A percentile compares a stretch with the other conserved stretches of the same genome.
These are phyloP conservation scores for Colossoma macropomum DNA, from an alignment of 2,113 vertebrate species.

Conservation along the genomic window DNA sequence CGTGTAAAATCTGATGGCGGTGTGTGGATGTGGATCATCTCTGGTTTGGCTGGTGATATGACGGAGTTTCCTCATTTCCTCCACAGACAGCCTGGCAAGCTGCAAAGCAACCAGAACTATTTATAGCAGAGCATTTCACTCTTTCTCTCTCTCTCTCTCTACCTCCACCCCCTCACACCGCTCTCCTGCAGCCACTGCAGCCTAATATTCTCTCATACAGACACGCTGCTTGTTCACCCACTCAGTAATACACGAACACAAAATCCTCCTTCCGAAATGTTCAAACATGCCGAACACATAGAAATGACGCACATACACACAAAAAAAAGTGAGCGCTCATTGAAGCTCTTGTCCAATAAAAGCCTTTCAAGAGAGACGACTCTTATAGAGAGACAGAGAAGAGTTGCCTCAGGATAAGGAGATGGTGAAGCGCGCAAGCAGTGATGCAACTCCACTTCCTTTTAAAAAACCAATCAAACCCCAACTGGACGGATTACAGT, in stretches of 20 bases:
- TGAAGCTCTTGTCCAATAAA: constrained; percentile 36
- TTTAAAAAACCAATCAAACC: constrained; percentile 23
- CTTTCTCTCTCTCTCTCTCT: constrained; percentile 35
- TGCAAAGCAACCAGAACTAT: constrained; percentile 55
- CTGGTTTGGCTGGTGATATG: constrained; percentile 13
- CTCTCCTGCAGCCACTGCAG: constrained; percentile 11
- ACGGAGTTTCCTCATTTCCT: constrained; percentile 34
- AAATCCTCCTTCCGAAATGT: neutral
- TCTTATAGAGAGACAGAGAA: constrained; percentile 30
- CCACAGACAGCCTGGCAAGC: constrained; percentile 33
- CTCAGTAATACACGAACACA: neutral
- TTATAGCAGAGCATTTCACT: constrained; percentile 41
- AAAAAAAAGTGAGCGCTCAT: constrained; percentile 22
- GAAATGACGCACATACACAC: constrained; percentile 16
- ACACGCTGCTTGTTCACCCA: neutral
- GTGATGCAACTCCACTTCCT: constrained; percentile 37
- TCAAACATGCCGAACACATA: neutral
- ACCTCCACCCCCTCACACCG: constrained; percentile 12
- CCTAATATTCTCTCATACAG: constrained; percentile 19
- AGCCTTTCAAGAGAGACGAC: constrained; percentile 45
- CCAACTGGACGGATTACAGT: too few species aligned
- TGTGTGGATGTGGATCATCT: constrained; percentile 7
- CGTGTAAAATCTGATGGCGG: neutral
- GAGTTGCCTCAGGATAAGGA: constrained; percentile 39
- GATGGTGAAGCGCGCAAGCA: constrained; percentile 36